These are phyloP conservation scores for Piezodorus guildinii DNA, from an alignment of 1,140 invertebrate genomes.

Conservation along the genomic window DNA sequence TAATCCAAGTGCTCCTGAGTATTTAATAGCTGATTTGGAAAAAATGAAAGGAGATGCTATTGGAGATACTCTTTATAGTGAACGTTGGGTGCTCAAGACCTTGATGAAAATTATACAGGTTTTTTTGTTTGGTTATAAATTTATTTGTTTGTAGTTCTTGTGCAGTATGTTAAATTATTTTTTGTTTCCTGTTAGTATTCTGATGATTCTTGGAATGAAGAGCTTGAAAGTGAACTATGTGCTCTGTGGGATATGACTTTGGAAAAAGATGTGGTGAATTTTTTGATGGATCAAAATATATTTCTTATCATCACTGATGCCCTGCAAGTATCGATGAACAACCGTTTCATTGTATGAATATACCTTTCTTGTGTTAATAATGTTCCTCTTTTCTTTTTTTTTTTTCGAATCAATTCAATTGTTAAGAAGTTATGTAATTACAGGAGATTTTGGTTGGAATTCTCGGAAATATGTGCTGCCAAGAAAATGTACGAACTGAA, in stretches of 20 bases:
- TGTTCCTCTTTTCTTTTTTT: too few species aligned
- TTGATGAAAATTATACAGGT: slow-evolving; percentile 40
- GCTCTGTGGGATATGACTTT: slow-evolving; percentile 67
- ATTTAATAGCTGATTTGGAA: slow-evolving; percentile 35
- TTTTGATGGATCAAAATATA: slow-evolving; percentile 50
- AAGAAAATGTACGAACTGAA: slow-evolving; percentile 36
- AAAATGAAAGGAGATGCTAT: slow-evolving; percentile 57
- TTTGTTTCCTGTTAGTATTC: slow-evolving; percentile 27
- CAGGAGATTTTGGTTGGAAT: slow-evolving; percentile 61
- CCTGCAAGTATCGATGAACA: slow-evolving; percentile 37
- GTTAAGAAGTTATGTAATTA: slow-evolving; percentile 22
- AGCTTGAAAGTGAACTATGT: slow-evolving; percentile 55
- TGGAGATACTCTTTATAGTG: slow-evolving; percentile 60
- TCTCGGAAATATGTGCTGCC: slow-evolving; percentile 56
- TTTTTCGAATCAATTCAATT: too few species aligned
- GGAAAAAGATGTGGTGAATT: slow-evolving; percentile 54
- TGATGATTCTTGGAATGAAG: slow-evolving; percentile 38
- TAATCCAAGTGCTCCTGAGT: slow-evolving; percentile 14
- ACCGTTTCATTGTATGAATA: slow-evolving; percentile 38
- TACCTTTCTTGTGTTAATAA: too few species aligned
- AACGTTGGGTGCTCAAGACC: slow-evolving; percentile 55
- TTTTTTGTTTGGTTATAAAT: slow-evolving; percentile 21
- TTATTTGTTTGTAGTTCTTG: slow-evolving; percentile 5
- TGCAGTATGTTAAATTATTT: not conserved
- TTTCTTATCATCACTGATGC: slow-evolving; percentile 42